These are phyloP conservation scores for Nautilus pompilius DNA, from an alignment of 1,140 invertebrate species.

Conservation along the genomic window DNA sequence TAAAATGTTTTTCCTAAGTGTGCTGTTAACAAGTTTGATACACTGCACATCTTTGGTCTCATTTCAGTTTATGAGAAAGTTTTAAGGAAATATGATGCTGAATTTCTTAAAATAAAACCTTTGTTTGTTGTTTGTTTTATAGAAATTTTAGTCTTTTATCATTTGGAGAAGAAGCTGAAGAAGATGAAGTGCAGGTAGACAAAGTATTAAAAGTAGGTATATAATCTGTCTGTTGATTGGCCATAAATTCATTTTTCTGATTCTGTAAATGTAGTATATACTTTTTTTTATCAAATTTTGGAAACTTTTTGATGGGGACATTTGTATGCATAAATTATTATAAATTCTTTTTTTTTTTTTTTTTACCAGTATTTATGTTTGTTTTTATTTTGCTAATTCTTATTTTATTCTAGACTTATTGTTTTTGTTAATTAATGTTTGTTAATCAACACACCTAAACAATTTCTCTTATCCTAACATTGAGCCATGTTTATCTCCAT, in stretches of 20 bases:
- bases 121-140: conserved; percentile 25
- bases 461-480: too few relatives aligned
- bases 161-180: conserved; percentile 97
- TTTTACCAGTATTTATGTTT: neutral
- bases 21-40: too few relatives aligned
- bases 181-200: conserved; percentile 73
- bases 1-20: too few relatives aligned
- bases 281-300: neutral
- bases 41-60: too few relatives aligned
- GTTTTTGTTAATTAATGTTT: too few relatives aligned
- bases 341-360: conserved; percentile 3
- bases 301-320: neutral
- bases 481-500: too few relatives aligned
- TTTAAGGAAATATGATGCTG: too few relatives aligned
- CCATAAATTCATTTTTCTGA: neutral
- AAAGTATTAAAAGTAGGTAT: conserved; percentile 41
- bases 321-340: neutral
- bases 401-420: too few relatives aligned
- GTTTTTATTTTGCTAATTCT: neutral
- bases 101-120: too few relatives aligned
- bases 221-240: too few relatives aligned
- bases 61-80: too few relatives aligned
- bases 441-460: too few relatives aligned
- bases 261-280: neutral
- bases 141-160: conserved; percentile 95